Percentiles rank a stretch among this genome's conserved stretches.
Evolutionary conservation across 2,113 vertebrate genomes (phyloP).

Genomic region (Cyanoliseus patagonus): DNA sequence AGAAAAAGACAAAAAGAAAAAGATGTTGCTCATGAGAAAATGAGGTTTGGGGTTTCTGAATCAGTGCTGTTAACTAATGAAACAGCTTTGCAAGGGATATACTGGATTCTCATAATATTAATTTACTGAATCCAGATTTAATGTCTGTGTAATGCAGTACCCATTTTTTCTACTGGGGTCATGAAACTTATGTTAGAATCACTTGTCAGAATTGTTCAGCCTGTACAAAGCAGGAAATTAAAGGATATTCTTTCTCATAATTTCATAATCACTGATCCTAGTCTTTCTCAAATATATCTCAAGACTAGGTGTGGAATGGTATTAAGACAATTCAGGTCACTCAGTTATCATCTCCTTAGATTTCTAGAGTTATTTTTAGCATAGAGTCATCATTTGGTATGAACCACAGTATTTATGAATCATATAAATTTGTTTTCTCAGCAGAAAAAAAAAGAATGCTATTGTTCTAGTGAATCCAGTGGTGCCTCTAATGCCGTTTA

Average conservation of each 20-base stretch:
- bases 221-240: neutral
- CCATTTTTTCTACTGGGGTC: neutral
- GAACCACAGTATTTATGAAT: neutral
- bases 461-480: neutral
- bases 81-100: neutral
- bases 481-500: neutral
- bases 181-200: neutral
- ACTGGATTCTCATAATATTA: neutral
- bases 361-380: neutral
- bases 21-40: neutral
- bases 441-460: neutral
- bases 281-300: neutral
- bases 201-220: neutral
- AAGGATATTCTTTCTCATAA: neutral
- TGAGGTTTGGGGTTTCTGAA: neutral
- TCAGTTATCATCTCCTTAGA: neutral
- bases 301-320: neutral
- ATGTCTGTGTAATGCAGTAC: neutral
- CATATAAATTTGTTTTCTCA: neutral
- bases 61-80: neutral
- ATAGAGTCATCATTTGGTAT: neutral
- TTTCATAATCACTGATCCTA: neutral
- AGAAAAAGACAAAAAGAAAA: accelerated
- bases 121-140: neutral
- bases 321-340: neutral